phyloP scores from a whole-genome alignment of 2,113 vertebrate species.

The Atherinomorus stipes region DNA sequence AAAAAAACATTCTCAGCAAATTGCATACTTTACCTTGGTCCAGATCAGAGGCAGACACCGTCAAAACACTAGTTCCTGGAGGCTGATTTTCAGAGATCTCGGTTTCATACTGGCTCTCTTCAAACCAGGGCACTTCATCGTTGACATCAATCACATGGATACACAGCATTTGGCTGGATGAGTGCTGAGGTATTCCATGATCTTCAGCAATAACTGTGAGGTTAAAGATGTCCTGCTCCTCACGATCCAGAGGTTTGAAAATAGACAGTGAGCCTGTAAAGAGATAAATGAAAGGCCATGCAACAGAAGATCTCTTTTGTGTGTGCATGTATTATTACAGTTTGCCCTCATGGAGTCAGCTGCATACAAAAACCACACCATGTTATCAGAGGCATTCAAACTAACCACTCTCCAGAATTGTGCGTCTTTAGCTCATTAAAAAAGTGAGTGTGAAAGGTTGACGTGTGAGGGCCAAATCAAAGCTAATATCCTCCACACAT shows the following conservation, averaged over 20 bases:
- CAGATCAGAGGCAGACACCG: slow-evolving; percentile 87
- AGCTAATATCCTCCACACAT: slow-evolving; percentile 60
- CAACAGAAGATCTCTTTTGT: slow-evolving; percentile 30
- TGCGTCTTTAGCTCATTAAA: slow-evolving; percentile 54
- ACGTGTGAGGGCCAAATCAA: slow-evolving; percentile 72
- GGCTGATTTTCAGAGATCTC: slow-evolving; percentile 89
- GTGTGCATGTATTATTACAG: slow-evolving; percentile 33
- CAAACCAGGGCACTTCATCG: slow-evolving; percentile 91
- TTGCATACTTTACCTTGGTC: slow-evolving; percentile 88
- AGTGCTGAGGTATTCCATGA: slow-evolving; percentile 88
- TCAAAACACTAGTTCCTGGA: slow-evolving; percentile 85
- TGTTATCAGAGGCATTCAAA: slow-evolving; percentile 63
- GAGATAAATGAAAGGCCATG: slow-evolving; percentile 45
- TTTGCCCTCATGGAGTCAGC: slow-evolving; percentile 30
- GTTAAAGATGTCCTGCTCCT: slow-evolving; percentile 89
- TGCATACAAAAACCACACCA: slow-evolving; percentile 24
- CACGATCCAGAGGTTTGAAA: slow-evolving; percentile 90
- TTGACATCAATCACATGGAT: slow-evolving; percentile 94
- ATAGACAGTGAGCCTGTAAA: slow-evolving; percentile 90
- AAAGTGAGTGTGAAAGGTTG: slow-evolving; percentile 65
- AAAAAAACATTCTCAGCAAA: not conserved
- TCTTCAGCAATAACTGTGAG: slow-evolving; percentile 91
- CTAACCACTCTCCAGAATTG: slow-evolving; percentile 34
- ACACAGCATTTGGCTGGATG: slow-evolving; percentile 83
- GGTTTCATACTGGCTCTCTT: slow-evolving; percentile 86